phyloP scores from a whole-genome alignment of 2,113 vertebrate species.

The Hirundichthys speculiger region DNA sequence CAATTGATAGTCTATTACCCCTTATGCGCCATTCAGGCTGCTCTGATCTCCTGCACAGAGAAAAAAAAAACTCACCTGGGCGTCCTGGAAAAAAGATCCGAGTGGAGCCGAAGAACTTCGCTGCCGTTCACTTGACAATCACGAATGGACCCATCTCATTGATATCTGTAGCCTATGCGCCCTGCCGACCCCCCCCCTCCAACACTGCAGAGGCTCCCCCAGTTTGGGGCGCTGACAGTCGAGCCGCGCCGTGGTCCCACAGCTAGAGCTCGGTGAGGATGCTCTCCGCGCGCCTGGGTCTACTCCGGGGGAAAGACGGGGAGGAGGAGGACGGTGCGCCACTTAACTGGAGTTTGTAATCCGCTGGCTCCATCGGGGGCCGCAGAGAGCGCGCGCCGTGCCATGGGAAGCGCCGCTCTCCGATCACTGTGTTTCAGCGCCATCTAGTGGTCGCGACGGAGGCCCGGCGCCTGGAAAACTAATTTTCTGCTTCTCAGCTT shows the following conservation, averaged over 20 bases:
- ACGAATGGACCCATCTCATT: slow-evolving; percentile 74
- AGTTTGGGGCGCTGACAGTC: slow-evolving; percentile 39
- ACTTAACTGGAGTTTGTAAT: slow-evolving; percentile 79
- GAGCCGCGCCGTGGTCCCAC: slow-evolving; percentile 37
- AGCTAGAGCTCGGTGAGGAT: slow-evolving; percentile 36
- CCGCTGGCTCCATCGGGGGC: slow-evolving; percentile 59
- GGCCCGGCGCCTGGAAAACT: background rate
- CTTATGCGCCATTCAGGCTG: slow-evolving; percentile 26
- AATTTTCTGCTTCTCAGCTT: slow-evolving; percentile 31
- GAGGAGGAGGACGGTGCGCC: slow-evolving; percentile 63
- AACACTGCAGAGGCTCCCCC: slow-evolving; percentile 51
- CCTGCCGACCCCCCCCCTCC: background rate
- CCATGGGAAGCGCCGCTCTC: slow-evolving; percentile 18
- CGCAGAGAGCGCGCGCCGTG: slow-evolving; percentile 49
- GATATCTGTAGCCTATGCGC: background rate
- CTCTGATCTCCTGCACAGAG: slow-evolving; percentile 28
- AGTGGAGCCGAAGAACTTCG: slow-evolving; percentile 70
- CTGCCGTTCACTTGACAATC: slow-evolving; percentile 71
- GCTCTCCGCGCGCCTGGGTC: slow-evolving; percentile 61
- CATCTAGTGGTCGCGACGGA: slow-evolving; percentile 49
- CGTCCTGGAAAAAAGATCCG: slow-evolving; percentile 67
- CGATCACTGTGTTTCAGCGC: slow-evolving; percentile 25
- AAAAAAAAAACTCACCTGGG: slow-evolving; percentile 70
- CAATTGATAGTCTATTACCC: slow-evolving; percentile 2
- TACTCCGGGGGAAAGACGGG: slow-evolving; percentile 62